Evolutionary conservation across 1,140 invertebrate species (phyloP), one percentile per base, ranked within the genome.

Genomic region (Trypoxylus dichotomus): DNA sequence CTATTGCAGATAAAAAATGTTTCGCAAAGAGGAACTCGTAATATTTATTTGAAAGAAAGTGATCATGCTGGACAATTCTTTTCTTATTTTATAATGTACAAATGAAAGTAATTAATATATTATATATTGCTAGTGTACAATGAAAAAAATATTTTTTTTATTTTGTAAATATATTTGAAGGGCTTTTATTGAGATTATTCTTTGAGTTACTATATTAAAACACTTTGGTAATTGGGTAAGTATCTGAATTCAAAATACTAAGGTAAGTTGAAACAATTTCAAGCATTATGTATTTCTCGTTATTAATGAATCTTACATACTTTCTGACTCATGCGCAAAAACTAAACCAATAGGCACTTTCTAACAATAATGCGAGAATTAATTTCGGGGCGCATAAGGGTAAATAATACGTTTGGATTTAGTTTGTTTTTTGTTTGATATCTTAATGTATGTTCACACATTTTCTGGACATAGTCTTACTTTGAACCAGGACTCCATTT

Each of bases 31-130:
- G 60, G 10, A 68, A 68, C 60, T 68, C 19, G 60, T 68, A 68
- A 68, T 68, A 68, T 68, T 68, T 68, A 68, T 68, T 68, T 68
- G 21, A 68, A 68, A 68, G 21, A 68, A 25, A 68, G 60, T 68
- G 60, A 74, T 74, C 72, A 43, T 74, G 47, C 47, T 54, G 72
- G 41, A 74, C 72, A 24, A 24, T 43, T 75, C 37, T 75, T 54
- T 75, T 47, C 41, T 75, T 75, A 75, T 54, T 75, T 75, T 54
- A 75, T 54, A 75, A 75, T 75, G 74, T 75, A 75, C 74, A 75
- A 75, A 75, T 42, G 25, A 27, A 75, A 75, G 43, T 75, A 75
- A 75, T 75, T 75, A 75, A 75, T 75, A 75, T 75, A 75, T 74
- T 75, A 75, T 75, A 75, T 75, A 75, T 75, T 75, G 41, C 74